Evolutionary conservation across 2,797 vertebrate genomes (phyloP).

Genomic region (Dermochelys coriacea): DNA sequence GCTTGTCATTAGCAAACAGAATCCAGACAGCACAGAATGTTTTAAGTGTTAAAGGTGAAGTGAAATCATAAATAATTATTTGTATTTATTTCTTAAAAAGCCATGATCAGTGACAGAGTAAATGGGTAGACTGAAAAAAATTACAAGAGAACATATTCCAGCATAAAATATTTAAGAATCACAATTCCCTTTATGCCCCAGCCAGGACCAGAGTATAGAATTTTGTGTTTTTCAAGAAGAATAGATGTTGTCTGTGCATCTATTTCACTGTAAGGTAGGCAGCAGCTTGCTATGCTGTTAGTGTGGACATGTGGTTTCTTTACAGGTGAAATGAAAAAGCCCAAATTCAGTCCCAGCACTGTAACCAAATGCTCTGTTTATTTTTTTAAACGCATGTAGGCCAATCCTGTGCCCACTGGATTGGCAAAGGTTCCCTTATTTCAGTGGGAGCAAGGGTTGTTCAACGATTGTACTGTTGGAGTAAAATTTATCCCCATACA

Average conservation of each 20-base stretch:
- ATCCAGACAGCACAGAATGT: not conserved
- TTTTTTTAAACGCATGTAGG: not conserved
- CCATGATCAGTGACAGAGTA: constrained; percentile 58
- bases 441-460: not conserved
- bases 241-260: accelerated
- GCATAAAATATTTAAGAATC: not conserved
- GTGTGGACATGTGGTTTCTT: not conserved
- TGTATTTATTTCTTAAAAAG: not conserved
- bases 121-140: constrained; percentile 24
- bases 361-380: not conserved
- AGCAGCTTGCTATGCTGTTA: not conserved
- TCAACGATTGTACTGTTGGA: not conserved
- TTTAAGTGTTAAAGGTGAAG: constrained; percentile 37
- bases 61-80: not conserved
- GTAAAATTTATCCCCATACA: not conserved
- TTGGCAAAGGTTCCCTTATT: not conserved
- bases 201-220: not conserved
- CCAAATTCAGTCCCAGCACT: not conserved
- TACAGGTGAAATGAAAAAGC: not conserved
- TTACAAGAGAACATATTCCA: not conserved
- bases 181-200: not conserved
- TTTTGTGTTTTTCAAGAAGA: not conserved
- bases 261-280: not conserved
- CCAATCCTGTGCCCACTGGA: not conserved
- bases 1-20: not conserved